Evolutionary conservation across 2,888 invertebrate genomes (phyloP).

Genomic region (Caenorhabditis sp.): DNA sequence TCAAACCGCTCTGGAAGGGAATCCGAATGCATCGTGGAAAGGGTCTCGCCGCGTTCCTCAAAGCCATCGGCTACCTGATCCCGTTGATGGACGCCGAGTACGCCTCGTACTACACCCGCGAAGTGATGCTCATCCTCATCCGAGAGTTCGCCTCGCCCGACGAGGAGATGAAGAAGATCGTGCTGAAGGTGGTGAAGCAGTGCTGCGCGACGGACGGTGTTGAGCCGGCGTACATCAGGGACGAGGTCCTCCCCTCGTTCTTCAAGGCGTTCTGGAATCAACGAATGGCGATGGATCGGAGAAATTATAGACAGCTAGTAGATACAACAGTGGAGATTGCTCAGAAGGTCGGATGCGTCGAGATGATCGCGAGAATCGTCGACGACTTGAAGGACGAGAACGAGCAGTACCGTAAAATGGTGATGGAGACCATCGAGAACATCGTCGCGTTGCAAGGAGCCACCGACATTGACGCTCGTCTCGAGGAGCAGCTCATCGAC

Average conservation of each 20-base stretch:
- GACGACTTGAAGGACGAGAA: constrained; percentile 99
- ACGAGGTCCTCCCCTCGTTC: constrained; percentile 88
- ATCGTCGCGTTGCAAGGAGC: constrained; percentile 87
- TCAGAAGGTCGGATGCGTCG: constrained; percentile 99
- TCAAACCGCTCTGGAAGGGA: constrained; percentile 98
- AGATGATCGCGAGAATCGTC: constrained; percentile 97
- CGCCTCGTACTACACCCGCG: constrained; percentile 98
- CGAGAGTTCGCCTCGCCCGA: constrained; percentile 99
- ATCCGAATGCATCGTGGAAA: constrained; percentile 91
- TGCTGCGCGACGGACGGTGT: constrained; percentile 99
- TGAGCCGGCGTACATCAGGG: constrained; percentile 98
- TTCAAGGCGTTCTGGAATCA: constrained; percentile 94
- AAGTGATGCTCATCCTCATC: constrained; percentile 98
- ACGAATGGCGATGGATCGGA: constrained; percentile 97
- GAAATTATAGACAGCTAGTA: constrained; percentile 92
- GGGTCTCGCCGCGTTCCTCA: constrained; percentile 98
- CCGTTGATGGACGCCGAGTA: constrained; percentile 98
- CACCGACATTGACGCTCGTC: constrained; percentile 96
- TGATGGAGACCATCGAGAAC: constrained; percentile 98
- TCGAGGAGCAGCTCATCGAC: constrained; percentile 99
- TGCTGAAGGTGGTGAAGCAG: constrained; percentile 99
- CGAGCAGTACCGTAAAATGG: constrained; percentile 99
- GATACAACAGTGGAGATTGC: constrained; percentile 99
- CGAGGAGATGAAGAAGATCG: constrained; percentile 99
- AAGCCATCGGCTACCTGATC: constrained; percentile 99